Evolutionary conservation across 2,888 invertebrate species (phyloP).

Genomic region (Drepana falcataria): DNA sequence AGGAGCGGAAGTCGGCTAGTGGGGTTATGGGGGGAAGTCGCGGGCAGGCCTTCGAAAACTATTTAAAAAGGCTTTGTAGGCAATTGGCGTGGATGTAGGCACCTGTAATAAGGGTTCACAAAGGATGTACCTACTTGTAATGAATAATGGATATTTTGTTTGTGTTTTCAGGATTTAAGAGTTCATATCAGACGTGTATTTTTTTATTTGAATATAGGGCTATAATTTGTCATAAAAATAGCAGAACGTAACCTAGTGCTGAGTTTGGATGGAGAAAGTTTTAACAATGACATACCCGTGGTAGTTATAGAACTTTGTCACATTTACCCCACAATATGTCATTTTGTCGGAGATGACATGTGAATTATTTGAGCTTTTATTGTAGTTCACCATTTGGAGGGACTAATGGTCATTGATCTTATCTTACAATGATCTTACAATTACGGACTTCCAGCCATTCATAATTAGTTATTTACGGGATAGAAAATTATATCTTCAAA

Average conservation of each 20-base stretch:
- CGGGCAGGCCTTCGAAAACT: conserved; percentile 62
- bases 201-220: too few relatives aligned
- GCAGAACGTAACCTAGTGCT: conserved; percentile 14
- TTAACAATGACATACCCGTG: conserved; percentile 44
- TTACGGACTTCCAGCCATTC: too few relatives aligned
- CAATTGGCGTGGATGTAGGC: conserved; percentile 42
- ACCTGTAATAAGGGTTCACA: conserved; percentile 13
- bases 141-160: not conserved
- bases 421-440: too few relatives aligned
- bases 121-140: not conserved
- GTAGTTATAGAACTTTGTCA: conserved; percentile 37
- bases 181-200: too few relatives aligned
- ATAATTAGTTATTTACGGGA: too few relatives aligned
- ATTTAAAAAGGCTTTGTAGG: conserved; percentile 66
- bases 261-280: conserved; percentile 40
- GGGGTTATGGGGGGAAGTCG: conserved; percentile 31
- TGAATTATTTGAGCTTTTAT: conserved; percentile 17
- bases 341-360: conserved; percentile 35
- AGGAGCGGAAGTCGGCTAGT: conserved; percentile 42
- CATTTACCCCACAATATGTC: conserved; percentile 36
- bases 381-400: not conserved
- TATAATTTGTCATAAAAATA: too few relatives aligned
- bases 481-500: too few relatives aligned
- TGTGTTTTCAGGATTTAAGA: too few relatives aligned
- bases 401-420: too few relatives aligned